Percentiles rank a stretch among this genome's conserved stretches.
These are phyloP conservation scores for Leptinotarsa defecta DNA, from an alignment of 1,140 invertebrate species.

Conservation along the genomic window DNA sequence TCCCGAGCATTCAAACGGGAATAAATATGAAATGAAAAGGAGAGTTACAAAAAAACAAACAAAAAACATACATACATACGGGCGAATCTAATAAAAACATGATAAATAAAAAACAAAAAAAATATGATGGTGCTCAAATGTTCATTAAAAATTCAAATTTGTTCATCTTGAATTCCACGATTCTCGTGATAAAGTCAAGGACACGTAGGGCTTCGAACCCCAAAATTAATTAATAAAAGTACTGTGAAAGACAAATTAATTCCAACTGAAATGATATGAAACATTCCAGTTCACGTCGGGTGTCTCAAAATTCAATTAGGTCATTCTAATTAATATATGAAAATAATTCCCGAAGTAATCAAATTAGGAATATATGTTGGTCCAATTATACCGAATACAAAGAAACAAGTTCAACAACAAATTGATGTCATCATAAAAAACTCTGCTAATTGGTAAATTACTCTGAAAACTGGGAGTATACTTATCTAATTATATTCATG, in stretches of 20 bases:
- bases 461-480: not conserved
- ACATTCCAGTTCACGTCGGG: conserved; percentile 8
- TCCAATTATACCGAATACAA: conserved; percentile 19
- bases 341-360: conserved; percentile 14
- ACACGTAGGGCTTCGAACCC: no score
- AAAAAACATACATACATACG: no score
- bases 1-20: no score
- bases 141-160: no score
- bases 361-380: conserved; percentile 4
- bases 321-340: conserved; percentile 16
- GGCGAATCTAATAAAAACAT: no score
- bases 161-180: no score
- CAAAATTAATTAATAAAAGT: no score
- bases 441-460: conserved; percentile 18
- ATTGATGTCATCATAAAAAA: conserved; percentile 17
- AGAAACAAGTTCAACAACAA: conserved; percentile 19
- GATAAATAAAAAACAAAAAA: no score
- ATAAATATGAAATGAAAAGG: no score
- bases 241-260: not conserved
- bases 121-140: no score
- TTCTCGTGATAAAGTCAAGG: no score
- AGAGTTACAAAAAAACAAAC: no score
- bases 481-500: not conserved
- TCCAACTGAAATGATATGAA: not conserved
- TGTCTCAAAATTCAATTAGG: conserved; percentile 5